Base-by-base conservation (phyloP, 2,113 vertebrate species). In the Astatotilapia flaviijosephi region DNA sequence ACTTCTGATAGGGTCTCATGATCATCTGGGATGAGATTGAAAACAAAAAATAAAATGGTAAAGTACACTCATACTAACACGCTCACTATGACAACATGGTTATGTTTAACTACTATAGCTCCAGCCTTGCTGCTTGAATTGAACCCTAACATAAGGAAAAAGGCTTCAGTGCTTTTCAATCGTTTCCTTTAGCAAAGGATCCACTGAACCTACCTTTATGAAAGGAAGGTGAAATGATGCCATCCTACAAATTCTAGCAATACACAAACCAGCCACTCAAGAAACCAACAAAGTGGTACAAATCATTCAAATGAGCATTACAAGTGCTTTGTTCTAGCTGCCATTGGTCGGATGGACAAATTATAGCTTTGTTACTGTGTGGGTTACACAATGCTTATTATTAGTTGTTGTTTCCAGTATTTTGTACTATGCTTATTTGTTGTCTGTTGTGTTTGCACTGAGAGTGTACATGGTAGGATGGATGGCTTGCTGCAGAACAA, bases 1-100 rank as follows among this genome's bases (percentile, higher is more conserved):
- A 88, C 75, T 62, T 96, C 94, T 1, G 94, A 94, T 88, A 86
- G 89, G 12, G 89, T 93, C 23, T 96, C 95, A 6, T 81, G 83
- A 33, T 95, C 90, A 86, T 84, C 96, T 96, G 83, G 37, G 70
- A 65, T 13, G 60, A 14, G 13, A 28, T 45, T 37, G 40, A 10
- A 21, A 10, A 80, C 19, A 54, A 37, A 15, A 79, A 26, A 42
- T 73, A 31, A 81, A 23, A 80, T 28, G 12, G n/a, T 7, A 60
- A 51, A 3, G 47, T 79, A 37, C 35, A 80, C 31, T 79, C 13
- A 12, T 79, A 53, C 60, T 12, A 65, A 65, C 60, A 65, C 17
- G 1, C 31, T 37, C 10, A 37, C 60, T 19, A 65, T 68, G 33
- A 68, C 6, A 40, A 13, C 62, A 68, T 37, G 6, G 11, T 7